Base-by-base conservation (phyloP, 2,113 vertebrate species). In the Chitala chitala region DNA sequence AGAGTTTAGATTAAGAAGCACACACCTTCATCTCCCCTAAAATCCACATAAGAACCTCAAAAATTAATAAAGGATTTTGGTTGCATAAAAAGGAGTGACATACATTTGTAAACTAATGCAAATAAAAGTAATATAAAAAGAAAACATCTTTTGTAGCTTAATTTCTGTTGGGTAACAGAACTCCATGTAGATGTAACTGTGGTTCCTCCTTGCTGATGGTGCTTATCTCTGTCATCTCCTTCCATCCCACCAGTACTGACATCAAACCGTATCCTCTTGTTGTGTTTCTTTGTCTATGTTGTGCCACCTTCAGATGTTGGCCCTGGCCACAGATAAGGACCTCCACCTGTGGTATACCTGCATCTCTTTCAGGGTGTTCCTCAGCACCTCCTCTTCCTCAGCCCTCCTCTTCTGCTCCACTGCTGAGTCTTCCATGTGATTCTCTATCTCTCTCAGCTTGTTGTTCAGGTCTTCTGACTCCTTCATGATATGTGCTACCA, bases 291-390 rank as follows among this genome's bases (percentile, higher is more conserved):
- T 8, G 20, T 51, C 48, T 51, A 20, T 51, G 12, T 20, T 42
- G 61, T 20, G 3, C 1, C 15, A 17, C 17, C 55, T 13, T 29
- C 24, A 58, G 5, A 33, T 12, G 15, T 10, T 31, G 33, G 13
- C 56, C 26, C 38, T 65, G 13, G 22, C 13, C 53, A n/a, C 17
- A 1, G 22, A 6, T 46, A 6, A 46, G 5, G 1, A 15, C 17
- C 4, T 3, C 2, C 15, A 38, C n/a, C 22, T 17, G 42, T 4
- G 15, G 42, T 29, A 50, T 58, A 92, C 92, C 92, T 91, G 87
- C 73, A 86, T 83, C 48, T 82, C 76, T 7, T 48, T 20, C 17
- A 92, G 24, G 0, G 72, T 69, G 0, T 33, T 55, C 75, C 64
- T 75, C 55, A 93, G 76, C 72, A 26, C 73, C 75, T 86, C 74